phyloP scores from a whole-genome alignment of 2,888 invertebrate species.

The Gymnocheta viridis region DNA sequence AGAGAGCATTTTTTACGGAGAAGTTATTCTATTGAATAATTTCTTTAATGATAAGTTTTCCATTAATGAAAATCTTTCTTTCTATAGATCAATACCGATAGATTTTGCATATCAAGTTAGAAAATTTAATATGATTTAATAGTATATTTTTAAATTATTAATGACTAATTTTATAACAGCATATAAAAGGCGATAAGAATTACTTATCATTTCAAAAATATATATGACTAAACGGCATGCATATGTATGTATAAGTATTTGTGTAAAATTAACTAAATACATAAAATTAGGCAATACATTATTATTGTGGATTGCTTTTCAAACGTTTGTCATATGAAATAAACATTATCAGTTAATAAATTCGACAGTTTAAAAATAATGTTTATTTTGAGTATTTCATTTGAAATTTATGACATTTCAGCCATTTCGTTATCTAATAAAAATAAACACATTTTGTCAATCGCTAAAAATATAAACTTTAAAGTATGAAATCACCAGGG shows the following conservation, averaged over 20 bases:
- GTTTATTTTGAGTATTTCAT: not conserved
- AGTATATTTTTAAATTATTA: not conserved
- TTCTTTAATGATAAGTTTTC: no score
- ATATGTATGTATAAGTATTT: no score
- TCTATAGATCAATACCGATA: no score
- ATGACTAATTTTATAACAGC: conserved; percentile 3
- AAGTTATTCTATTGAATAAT: no score
- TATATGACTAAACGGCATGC: conserved; percentile 3
- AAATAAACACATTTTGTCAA: not conserved
- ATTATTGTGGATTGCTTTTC: not conserved
- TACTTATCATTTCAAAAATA: conserved; percentile 33
- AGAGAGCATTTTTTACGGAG: no score
- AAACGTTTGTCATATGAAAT: conserved; percentile 6
- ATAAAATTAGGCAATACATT: conserved; percentile 1
- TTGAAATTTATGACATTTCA: not conserved
- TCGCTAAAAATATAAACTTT: not conserved
- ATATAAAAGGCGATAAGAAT: conserved; percentile 15
- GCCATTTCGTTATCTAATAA: not conserved
- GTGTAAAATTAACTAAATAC: not conserved
- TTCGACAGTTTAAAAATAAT: not conserved
- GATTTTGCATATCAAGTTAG: not conserved
- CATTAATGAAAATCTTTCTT: no score
- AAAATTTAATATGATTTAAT: not conserved
- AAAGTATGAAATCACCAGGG: not conserved
- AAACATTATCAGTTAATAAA: conserved; percentile 17